These are phyloP conservation scores for Neomonachus schauinslandi DNA, from an alignment of 2,113 vertebrate species.

Conservation along the genomic window DNA sequence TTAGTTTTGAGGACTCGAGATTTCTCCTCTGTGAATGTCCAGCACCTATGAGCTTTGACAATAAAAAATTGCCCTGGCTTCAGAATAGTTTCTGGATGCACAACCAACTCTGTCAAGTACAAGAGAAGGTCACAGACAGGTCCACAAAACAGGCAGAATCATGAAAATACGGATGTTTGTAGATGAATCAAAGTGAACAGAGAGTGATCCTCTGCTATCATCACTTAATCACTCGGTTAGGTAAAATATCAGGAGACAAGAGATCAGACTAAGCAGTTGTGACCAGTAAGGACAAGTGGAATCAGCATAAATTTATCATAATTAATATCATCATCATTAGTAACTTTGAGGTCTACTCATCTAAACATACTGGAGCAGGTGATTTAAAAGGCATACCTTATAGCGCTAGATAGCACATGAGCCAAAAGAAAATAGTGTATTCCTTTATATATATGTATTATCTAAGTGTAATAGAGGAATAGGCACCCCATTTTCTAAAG, in stretches of 20 bases:
- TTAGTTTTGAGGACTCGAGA: neutral
- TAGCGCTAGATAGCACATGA: neutral
- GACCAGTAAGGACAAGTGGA: slow-evolving; percentile 38
- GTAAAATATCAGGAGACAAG: slow-evolving; percentile 48
- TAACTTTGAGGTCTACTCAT: neutral
- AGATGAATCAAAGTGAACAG: slow-evolving; percentile 45
- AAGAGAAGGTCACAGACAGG: slow-evolving; percentile 11
- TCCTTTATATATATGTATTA: neutral
- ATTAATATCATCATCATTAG: slow-evolving; percentile 52
- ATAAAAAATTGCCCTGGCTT: neutral
- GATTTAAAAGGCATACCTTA: neutral
- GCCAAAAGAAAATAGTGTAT: neutral
- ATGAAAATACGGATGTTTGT: neutral
- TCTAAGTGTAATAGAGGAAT: neutral
- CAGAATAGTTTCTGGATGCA: neutral
- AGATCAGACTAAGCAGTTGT: slow-evolving; percentile 14
- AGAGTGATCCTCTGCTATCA: slow-evolving; percentile 31
- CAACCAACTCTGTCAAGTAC: neutral
- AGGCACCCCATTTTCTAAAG: neutral
- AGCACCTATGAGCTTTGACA: neutral
- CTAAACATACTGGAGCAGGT: neutral
- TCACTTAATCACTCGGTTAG: neutral
- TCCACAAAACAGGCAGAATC: neutral
- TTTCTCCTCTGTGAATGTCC: neutral
- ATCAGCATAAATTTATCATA: slow-evolving; percentile 54